A percentile compares a stretch with the other conserved stretches of the same genome.
These are phyloP conservation scores for Tillus elongatus DNA, from an alignment of 2,888 invertebrate species.

Conservation along the genomic window DNA sequence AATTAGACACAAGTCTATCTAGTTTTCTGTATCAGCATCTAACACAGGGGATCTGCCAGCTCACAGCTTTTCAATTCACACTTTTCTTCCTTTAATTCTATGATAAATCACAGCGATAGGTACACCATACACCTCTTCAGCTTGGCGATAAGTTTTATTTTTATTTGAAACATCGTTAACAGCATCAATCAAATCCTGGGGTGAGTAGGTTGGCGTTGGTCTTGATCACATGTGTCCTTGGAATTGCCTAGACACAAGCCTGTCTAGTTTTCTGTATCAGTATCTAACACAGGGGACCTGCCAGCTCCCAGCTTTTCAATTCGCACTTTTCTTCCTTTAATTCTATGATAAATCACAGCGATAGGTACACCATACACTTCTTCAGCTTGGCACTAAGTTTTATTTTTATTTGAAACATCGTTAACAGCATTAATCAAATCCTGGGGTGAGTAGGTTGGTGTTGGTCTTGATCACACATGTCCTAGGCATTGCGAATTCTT, in stretches of 20 bases:
- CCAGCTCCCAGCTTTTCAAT: constrained; percentile 9
- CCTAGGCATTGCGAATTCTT: too few species aligned
- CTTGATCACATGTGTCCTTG: constrained; percentile 11
- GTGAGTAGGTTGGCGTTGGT: constrained; percentile 4
- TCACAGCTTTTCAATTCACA: constrained; percentile 10
- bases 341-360: constrained; percentile 8
- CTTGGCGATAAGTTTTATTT: constrained; percentile 18
- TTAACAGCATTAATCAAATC: background rate
- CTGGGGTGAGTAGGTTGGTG: background rate
- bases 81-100: constrained; percentile 18
- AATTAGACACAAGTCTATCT: constrained; percentile 20
- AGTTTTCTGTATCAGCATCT: constrained; percentile 13
- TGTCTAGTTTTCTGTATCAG: constrained; percentile 10
- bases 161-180: constrained; percentile 17
- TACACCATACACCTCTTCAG: constrained; percentile 12
- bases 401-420: background rate
- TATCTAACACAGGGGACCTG: constrained; percentile 8
- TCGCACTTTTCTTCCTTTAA: constrained; percentile 12
- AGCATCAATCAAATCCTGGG: constrained; percentile 6
- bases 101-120: constrained; percentile 17
- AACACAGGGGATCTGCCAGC: constrained; percentile 12
- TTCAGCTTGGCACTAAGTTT: background rate
- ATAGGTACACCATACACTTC: constrained; percentile 12
- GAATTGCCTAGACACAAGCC: constrained; percentile 13
- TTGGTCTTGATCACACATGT: too few species aligned